phyloP scores from a whole-genome alignment of 2,797 vertebrate species.

The Oreochromis mossambicus region DNA sequence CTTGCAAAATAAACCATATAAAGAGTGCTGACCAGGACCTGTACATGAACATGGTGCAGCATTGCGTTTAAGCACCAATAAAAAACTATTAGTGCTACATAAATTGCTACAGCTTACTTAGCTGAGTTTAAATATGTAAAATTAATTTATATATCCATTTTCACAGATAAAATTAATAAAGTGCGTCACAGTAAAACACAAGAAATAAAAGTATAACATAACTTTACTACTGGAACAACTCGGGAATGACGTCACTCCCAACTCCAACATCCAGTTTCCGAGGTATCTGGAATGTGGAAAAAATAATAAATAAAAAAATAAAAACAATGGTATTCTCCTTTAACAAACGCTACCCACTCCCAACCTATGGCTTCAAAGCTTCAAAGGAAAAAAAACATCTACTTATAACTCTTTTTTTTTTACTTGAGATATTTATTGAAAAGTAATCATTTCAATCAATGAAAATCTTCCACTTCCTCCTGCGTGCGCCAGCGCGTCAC shows the following conservation, averaged over 20 bases:
- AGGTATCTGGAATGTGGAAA: background rate
- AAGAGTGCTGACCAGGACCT: background rate
- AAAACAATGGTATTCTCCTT: background rate
- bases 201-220: background rate
- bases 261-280: accelerated
- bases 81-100: background rate
- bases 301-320: background rate
- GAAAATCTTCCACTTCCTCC: background rate
- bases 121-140: background rate
- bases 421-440: background rate
- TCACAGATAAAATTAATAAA: accelerated
- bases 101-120: background rate
- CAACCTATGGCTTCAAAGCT: background rate
- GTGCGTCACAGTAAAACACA: accelerated
- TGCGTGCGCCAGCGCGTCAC: accelerated
- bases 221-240: background rate
- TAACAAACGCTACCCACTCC: background rate
- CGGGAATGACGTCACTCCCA: accelerated
- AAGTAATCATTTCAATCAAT: background rate
- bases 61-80: background rate
- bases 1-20: background rate
- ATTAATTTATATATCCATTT: background rate
- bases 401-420: background rate
- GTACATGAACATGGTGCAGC: background rate
- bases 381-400: background rate